Percentiles rank a stretch among this genome's conserved stretches.
Evolutionary conservation across 2,888 invertebrate genomes (phyloP).

Genomic region (Cheilosia pagana): DNA sequence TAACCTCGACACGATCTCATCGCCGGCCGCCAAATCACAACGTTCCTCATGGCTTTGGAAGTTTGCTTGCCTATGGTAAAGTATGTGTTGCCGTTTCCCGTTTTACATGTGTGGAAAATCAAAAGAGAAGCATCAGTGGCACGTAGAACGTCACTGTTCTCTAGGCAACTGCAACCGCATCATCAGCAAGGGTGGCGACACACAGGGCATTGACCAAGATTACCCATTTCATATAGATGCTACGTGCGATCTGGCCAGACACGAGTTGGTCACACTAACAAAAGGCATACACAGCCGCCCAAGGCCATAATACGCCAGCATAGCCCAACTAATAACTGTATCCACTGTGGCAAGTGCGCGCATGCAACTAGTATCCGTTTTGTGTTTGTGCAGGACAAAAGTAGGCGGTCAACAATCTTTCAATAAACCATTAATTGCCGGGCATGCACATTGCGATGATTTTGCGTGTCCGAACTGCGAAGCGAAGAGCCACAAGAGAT

Average conservation of each 20-base stretch:
- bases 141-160: conserved; percentile 54
- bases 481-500: conserved; percentile 67
- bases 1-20: conserved; percentile 71
- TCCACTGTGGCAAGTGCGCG: conserved; percentile 37
- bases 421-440: conserved; percentile 74
- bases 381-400: conserved; percentile 28
- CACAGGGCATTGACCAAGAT: conserved; percentile 70
- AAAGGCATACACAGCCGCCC: conserved; percentile 29
- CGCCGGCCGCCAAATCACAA: conserved; percentile 66
- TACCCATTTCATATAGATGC: conserved; percentile 66
- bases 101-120: conserved; percentile 72
- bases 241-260: conserved; percentile 71
- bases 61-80: conserved; percentile 17
- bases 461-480: conserved; percentile 61
- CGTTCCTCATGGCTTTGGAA: conserved; percentile 54
- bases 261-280: conserved; percentile 71
- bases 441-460: conserved; percentile 64
- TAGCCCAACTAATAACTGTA: conserved; percentile 69
- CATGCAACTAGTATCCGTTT: background rate
- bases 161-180: conserved; percentile 38
- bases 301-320: conserved; percentile 41
- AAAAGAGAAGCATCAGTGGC: conserved; percentile 66
- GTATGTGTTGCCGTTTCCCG: conserved; percentile 29
- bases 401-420: conserved; percentile 70
- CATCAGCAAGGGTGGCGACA: conserved; percentile 71